Evolutionary conservation across 2,797 vertebrate species (phyloP), one percentile per base, ranked within the genome.

Genomic region (Acipenser oxyrinchus): DNA sequence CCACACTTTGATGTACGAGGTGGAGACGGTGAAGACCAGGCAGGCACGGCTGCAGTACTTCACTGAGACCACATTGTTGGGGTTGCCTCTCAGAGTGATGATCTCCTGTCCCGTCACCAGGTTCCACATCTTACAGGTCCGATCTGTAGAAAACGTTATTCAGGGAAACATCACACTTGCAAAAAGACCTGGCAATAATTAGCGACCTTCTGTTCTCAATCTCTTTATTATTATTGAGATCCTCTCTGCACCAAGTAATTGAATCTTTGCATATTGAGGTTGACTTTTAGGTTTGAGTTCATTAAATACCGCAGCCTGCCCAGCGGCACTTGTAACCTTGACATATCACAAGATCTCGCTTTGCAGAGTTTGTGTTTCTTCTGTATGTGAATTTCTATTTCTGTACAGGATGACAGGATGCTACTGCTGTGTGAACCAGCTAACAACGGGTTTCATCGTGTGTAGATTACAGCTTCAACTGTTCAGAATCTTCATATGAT

Each of bases 121-220:
- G 84, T 97, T 98, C 96, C 96, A 99, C 90, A 99, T 93, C 79
- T 99, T 99, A 78, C 96, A 99, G 62, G 95, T 99, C 2, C 96
- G 93, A 73, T 99, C 96, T 99, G 78, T 0, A 37, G 7, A 62
- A 9, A 13, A 13, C 61, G 59, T 12, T 1, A 52, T 10, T 7
- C 2, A 1, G 6, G 10, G 2, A 13, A 37, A 8, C 18, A 75
- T 6, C 2, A 23, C 37, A 8, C 6, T 51, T 10, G 5, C 62
- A 10, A 18, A 18, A 18, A 18, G 15, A 18, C 60, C 15, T 62
- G 15, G 10, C 18, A 53, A 7, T 37, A 3, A 10, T 58, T 65
- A 49, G 52, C 49, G 64, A 58, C 8, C 55, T 58, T 58, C 13
- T 13, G 13, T 11, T 58, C 13, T 5, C 12, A 58, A 58, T n/a